phyloP scores from a whole-genome alignment of 2,797 vertebrate genomes.

The Rhynchotus rufescens region DNA sequence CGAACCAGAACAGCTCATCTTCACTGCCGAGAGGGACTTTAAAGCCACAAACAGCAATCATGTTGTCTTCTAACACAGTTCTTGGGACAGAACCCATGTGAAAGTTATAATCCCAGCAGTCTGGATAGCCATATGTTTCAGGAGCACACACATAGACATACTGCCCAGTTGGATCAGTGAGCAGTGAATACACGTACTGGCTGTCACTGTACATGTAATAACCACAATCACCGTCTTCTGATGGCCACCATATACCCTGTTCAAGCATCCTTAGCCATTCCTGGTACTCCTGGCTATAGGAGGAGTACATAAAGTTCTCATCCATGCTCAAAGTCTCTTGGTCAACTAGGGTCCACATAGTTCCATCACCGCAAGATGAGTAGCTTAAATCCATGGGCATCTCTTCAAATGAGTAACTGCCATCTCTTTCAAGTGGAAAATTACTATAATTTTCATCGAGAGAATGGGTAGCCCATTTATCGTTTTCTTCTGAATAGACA shows the following conservation, averaged over 20 bases:
- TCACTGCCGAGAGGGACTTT: slow-evolving; percentile 91
- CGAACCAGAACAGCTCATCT: slow-evolving; percentile 90
- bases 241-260: slow-evolving; percentile 95
- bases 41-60: slow-evolving; percentile 90
- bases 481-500: slow-evolving; percentile 84
- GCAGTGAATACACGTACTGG: slow-evolving; percentile 92
- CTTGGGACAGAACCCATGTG: slow-evolving; percentile 77
- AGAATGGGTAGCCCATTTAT: slow-evolving; percentile 81
- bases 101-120: slow-evolving; percentile 80
- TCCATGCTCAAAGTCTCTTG: slow-evolving; percentile 79
- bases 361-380: slow-evolving; percentile 74
- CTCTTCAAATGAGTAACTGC: slow-evolving; percentile 74
- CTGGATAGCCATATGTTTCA: slow-evolving; percentile 76
- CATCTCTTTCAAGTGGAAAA: slow-evolving; percentile 74
- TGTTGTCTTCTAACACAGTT: slow-evolving; percentile 83
- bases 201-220: slow-evolving; percentile 95
- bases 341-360: slow-evolving; percentile 67
- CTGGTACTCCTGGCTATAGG: slow-evolving; percentile 89
- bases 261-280: slow-evolving; percentile 92
- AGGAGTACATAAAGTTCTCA: slow-evolving; percentile 81
- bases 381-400: slow-evolving; percentile 83
- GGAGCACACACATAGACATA: slow-evolving; percentile 92
- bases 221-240: slow-evolving; percentile 93
- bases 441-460: slow-evolving; percentile 79
- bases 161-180: slow-evolving; percentile 92